Base-by-base conservation (phyloP, 2,797 vertebrate genomes). In the Siniperca obscura region DNA sequence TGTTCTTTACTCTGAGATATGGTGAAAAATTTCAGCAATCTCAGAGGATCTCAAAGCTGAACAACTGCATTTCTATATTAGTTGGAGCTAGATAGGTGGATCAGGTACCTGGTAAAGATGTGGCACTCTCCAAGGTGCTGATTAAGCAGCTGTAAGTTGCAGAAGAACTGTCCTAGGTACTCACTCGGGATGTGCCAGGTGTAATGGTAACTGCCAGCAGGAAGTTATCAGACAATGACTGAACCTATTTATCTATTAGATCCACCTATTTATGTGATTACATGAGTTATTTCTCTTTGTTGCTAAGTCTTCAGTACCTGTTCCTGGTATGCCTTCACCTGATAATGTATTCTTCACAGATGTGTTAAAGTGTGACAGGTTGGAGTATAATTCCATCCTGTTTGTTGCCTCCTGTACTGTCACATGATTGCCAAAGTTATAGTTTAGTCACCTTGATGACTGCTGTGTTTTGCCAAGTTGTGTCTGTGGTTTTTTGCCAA, bases 61-160 rank as follows among this genome's bases (percentile, higher is more conserved):
- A 53, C 7, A 22, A 6, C 50, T 25, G 21, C 36, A 30, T 21
- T 14, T 52, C 22, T 19, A 48, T 38, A 13, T 50, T 13, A 53
- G 61, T 50, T 4, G 3, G 38, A 59, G 56, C 12, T 8, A 61
- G 25, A 21, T n/a, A 27, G 34, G 42, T 56, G 21, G 10, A 53
- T 74, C 64, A 78, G 61, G 36, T 67, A 77, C 62, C 50, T 55
- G 69, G 19, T 38, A 0, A 34, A 40, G 65, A 50, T 14, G 21
- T 52, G 70, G 30, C 2, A 5, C 80, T 87, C 40, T 86, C 82
- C 75, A 77, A 57, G 72, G 72, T 76, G 70, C 82, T 81, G 71
- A 79, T 78, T 48, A 14, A 57, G 22, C n/a, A 38, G 52, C 36
- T 12, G 25, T 67, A 36, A 48, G 22, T 42, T 46, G n/a, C 42